Percentiles rank a stretch among this genome's conserved stretches.
Conservation (phyloP, 2,113 vertebrate genomes). For the Misgurnus mizolepis region DNA sequence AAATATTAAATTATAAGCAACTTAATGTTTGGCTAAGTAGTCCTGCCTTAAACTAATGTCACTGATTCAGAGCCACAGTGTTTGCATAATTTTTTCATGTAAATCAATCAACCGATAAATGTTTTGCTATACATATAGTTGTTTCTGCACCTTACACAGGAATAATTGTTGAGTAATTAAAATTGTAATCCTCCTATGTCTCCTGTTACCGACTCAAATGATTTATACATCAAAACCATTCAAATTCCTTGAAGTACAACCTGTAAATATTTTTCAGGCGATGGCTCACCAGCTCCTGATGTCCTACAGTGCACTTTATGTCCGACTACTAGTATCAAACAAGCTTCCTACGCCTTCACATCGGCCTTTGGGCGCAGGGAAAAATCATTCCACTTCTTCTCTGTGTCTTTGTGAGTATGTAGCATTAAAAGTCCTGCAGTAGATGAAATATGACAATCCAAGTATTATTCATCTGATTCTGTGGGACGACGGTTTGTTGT, state of each 20-base stretch:
- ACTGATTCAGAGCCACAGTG: too few relatives aligned
- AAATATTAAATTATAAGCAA: too few relatives aligned
- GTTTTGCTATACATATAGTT: too few relatives aligned
- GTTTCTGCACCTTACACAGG: too few relatives aligned
- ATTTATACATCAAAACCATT: too few relatives aligned
- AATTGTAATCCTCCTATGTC: too few relatives aligned
- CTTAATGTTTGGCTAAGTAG: too few relatives aligned
- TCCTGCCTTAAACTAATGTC: too few relatives aligned
- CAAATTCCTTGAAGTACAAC: neutral
- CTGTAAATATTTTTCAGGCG: constrained; percentile 59
- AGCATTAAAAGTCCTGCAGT: constrained; percentile 63
- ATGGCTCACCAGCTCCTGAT: constrained; percentile 74
- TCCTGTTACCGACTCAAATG: too few relatives aligned
- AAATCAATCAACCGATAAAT: too few relatives aligned
- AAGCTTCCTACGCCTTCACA: constrained; percentile 59
- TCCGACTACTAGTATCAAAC: constrained; percentile 71
- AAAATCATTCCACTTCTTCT: constrained; percentile 64
- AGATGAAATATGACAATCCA: constrained; percentile 19
- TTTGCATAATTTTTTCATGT: too few relatives aligned
- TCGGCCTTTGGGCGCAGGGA: constrained; percentile 34
- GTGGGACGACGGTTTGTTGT: constrained; percentile 55
- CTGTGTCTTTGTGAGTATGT: constrained; percentile 79
- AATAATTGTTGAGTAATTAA: too few relatives aligned
- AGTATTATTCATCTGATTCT: constrained; percentile 42
- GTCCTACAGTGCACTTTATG: constrained; percentile 75